Conservation (phyloP, 2,888 invertebrate species). For the Scrobipalpa atriplicella region DNA sequence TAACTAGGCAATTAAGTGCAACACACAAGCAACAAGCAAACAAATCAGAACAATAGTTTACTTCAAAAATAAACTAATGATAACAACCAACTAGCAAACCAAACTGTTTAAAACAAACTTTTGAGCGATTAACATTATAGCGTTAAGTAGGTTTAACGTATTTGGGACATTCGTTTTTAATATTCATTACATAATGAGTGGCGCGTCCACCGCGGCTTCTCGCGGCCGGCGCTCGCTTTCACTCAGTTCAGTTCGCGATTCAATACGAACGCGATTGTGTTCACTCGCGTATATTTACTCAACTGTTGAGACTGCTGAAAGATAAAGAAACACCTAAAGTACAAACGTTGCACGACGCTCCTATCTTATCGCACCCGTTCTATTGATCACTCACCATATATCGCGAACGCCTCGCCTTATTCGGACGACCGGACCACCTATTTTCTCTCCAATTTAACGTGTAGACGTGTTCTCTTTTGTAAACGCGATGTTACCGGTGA, state of each 20-base stretch:
- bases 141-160: constrained; percentile 55
- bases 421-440: constrained; percentile 75
- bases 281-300: constrained; percentile 76
- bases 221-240: constrained; percentile 69
- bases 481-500: constrained; percentile 78
- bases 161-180: constrained; percentile 75
- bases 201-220: constrained; percentile 45
- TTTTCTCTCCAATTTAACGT: constrained; percentile 75
- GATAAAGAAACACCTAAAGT: constrained; percentile 77
- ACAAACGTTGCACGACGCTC: constrained; percentile 62
- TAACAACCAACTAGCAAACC: constrained; percentile 18
- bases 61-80: background rate
- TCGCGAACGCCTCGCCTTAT: constrained; percentile 76
- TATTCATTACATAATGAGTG: constrained; percentile 78
- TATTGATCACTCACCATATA: constrained; percentile 79
- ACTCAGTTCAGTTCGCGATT: constrained; percentile 68
- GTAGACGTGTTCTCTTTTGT: constrained; percentile 68
- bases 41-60: constrained; percentile 5
- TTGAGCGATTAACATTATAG: constrained; percentile 47
- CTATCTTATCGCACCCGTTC: constrained; percentile 78
- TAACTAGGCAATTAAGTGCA: constrained; percentile 15
- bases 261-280: constrained; percentile 75
- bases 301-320: constrained; percentile 77
- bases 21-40: constrained; percentile 10
- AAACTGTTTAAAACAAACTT: constrained; percentile 39